Base-by-base conservation (phyloP, 2,797 vertebrate species). In the Mallotus villosus region DNA sequence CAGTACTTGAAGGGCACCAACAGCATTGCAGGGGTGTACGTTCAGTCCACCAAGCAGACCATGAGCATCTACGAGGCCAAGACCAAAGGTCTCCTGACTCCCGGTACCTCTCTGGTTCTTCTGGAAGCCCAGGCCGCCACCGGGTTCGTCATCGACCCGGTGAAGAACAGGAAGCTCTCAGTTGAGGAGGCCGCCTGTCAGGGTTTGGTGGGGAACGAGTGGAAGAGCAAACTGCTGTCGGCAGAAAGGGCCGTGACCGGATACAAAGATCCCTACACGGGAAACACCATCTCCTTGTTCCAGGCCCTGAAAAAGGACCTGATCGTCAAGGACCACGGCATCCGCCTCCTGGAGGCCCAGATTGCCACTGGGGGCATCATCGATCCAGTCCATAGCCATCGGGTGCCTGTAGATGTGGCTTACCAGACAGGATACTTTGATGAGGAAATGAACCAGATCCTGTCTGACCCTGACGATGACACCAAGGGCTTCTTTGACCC, bases 281-380 rank as follows among this genome's bases (percentile, higher is more conserved):
- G 4, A 29, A 29, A 29, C 27, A 29, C 4, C 27, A 29, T 29
- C 27, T 29, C 27, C 27, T 29, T 29, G 27, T 29, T 29, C 27
- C 27, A 29, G 4, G 27, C 27, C 27, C 4, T 29, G 27, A 29
- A 29, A 29, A 29, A 29, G 27, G 27, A 29, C 27, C 27, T 29
- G 27, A 29, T 29, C 27, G 27, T 29, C 27, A 29, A 29, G 27
- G 27, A 29, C 27, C 27, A 29, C 27, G 27, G 27, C 27, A 29
- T 29, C 27, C 27, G 27, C 27, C 63, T 79, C 3, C 70, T 79
- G 19, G 77, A 85, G 75, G 61, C 84, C 34, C 67, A 94, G 82
- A 91, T 94, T 0, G 92, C 93, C 77, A 93, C 92, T 0, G 92
- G 93, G 0, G 93, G 93, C 73, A 87, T 95, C 79, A 92, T 92